Percentiles rank a stretch among this genome's conserved stretches.
These are phyloP conservation scores for Diplazon laetatorius DNA, from an alignment of 2,888 invertebrate genomes.

Conservation along the genomic window DNA sequence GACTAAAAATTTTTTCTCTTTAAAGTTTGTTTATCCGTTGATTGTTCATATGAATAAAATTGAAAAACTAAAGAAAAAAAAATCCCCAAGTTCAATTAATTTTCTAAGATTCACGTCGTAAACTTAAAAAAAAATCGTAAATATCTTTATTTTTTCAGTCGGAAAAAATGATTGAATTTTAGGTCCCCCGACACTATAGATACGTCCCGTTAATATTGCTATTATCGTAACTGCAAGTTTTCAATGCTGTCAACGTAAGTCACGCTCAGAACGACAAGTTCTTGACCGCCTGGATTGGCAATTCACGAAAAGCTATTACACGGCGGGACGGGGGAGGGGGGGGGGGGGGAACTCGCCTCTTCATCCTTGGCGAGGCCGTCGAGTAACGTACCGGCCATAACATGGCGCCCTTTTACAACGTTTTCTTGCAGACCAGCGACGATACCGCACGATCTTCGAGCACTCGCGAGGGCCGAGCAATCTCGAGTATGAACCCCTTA, in stretches of 20 bases:
- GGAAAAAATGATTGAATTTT: too few relatives aligned
- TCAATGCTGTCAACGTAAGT: constrained; percentile 26
- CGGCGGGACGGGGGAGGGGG: too few relatives aligned
- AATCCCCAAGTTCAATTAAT: too few relatives aligned
- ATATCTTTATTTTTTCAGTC: too few relatives aligned
- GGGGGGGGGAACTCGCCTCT: constrained; percentile 54
- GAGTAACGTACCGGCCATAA: constrained; percentile 23
- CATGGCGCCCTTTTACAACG: constrained; percentile 50
- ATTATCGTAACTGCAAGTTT: constrained; percentile 22
- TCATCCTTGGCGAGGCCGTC: constrained; percentile 29
- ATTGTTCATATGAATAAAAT: too few relatives aligned
- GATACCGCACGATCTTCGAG: constrained; percentile 20
- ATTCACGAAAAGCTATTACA: constrained; percentile 62
- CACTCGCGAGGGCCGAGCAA: constrained; percentile 52
- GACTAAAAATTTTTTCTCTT: too few relatives aligned
- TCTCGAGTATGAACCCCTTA: constrained; percentile 62
- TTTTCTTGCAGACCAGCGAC: constrained; percentile 47
- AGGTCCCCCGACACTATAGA: too few relatives aligned
- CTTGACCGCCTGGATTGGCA: constrained; percentile 10
- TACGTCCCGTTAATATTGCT: too few relatives aligned
- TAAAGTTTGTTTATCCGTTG: too few relatives aligned
- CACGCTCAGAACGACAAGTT: constrained; percentile 16
- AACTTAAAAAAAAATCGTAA: too few relatives aligned
- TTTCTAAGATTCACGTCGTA: too few relatives aligned
- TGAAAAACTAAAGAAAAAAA: too few relatives aligned